phyloP scores from a whole-genome alignment of 2,113 vertebrate species.

The Caretta caretta region DNA sequence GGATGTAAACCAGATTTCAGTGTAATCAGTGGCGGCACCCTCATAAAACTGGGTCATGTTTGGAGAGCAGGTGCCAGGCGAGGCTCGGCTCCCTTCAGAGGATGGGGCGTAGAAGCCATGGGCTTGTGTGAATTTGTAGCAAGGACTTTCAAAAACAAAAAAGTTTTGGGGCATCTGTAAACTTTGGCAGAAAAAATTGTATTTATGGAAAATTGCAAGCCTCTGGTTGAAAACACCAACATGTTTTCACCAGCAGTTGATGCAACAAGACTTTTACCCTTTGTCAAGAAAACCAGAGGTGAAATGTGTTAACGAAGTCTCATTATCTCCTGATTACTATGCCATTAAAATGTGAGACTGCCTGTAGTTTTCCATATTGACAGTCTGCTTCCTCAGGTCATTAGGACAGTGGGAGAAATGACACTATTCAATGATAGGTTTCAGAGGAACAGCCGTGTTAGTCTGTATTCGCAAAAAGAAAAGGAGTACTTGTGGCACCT shows the following conservation, averaged over 20 bases:
- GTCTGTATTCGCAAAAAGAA: no score
- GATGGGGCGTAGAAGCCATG: neutral
- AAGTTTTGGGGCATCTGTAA: neutral
- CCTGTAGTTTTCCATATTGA: slow-evolving; percentile 9
- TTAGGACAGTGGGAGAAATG: neutral
- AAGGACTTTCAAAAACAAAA: neutral
- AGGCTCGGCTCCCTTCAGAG: neutral
- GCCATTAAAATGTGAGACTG: slow-evolving; percentile 39
- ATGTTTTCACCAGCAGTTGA: neutral
- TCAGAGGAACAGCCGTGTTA: no score
- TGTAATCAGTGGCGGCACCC: neutral
- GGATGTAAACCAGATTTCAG: neutral
- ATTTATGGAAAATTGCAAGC: neutral
- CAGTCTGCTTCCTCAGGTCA: neutral
- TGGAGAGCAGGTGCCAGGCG: neutral
- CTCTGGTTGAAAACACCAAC: neutral
- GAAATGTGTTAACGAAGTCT: slow-evolving; percentile 40
- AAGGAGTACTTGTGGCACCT: no score
- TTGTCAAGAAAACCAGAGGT: neutral
- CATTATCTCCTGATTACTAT: slow-evolving; percentile 47
- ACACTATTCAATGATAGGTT: no score
- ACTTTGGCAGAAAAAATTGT: neutral
- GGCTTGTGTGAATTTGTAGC: rapidly evolving
- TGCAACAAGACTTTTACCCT: neutral
- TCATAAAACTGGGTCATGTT: neutral